Evolutionary conservation across 2,888 invertebrate genomes (phyloP).

Genomic region (Anorthoa munda): DNA sequence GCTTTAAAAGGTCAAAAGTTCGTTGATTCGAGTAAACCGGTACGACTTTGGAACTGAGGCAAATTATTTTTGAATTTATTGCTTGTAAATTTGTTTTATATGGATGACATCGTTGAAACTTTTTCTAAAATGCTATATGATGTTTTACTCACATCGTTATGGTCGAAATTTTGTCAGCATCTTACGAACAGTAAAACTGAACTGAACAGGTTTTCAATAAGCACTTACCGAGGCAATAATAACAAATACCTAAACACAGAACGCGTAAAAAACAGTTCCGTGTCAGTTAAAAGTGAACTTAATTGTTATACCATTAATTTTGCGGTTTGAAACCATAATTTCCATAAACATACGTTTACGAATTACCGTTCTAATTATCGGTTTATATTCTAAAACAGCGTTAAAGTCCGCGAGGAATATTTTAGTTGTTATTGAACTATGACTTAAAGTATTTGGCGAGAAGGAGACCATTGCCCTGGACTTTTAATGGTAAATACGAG

Average conservation of each 20-base stretch:
- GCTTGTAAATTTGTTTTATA: neutral
- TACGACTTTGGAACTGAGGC: too few relatives aligned
- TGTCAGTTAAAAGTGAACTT: constrained; percentile 33
- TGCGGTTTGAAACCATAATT: constrained; percentile 30
- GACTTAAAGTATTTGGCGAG: neutral
- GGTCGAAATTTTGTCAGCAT: neutral
- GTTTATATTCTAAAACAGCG: constrained; percentile 29
- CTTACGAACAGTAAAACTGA: neutral
- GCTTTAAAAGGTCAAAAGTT: neutral
- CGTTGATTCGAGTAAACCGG: too few relatives aligned
- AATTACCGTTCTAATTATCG: constrained; percentile 52
- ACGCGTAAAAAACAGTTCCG: constrained; percentile 22
- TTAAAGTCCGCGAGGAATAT: neutral
- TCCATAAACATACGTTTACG: constrained; percentile 43
- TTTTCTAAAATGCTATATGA: neutral
- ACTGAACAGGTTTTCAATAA: neutral
- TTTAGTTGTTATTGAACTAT: constrained; percentile 12
- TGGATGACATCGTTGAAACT: neutral
- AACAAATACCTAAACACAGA: neutral
- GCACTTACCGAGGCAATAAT: neutral
- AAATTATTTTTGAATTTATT: neutral
- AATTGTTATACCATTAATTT: constrained; percentile 35
- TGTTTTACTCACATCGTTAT: neutral
- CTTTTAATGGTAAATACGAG: constrained; percentile 2
- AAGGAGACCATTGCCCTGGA: constrained; percentile 4